Percentiles rank a stretch among this genome's conserved stretches.
Conservation (phyloP, 2,797 vertebrate genomes). For the Leucoraja ocellata region DNA sequence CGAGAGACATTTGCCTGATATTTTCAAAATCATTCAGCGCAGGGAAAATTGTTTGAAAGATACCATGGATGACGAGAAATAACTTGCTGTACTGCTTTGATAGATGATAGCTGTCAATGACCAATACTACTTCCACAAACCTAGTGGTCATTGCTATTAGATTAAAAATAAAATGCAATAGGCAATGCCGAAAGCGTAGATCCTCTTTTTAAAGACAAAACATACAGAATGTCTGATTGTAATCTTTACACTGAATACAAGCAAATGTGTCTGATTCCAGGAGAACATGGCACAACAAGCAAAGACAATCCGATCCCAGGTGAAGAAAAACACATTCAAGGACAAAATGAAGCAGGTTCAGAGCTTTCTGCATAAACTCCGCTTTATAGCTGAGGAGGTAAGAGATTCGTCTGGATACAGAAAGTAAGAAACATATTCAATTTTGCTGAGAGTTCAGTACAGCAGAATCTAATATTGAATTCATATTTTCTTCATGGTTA, state of each 20-base stretch:
- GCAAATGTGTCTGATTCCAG: constrained; percentile 47
- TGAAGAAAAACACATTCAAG: constrained; percentile 82
- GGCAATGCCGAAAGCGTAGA: background rate
- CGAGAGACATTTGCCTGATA: background rate
- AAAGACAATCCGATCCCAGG: constrained; percentile 73
- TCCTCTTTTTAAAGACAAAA: background rate
- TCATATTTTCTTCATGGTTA: background rate
- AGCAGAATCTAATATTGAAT: background rate
- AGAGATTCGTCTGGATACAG: too few relatives aligned
- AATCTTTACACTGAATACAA: background rate
- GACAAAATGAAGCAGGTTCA: constrained; percentile 82
- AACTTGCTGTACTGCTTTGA: background rate
- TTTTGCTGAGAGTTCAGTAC: background rate
- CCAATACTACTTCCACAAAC: background rate
- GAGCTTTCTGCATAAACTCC: constrained; percentile 81
- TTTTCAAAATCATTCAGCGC: background rate
- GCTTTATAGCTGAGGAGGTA: constrained; percentile 83
- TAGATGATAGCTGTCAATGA: background rate
- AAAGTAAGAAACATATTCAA: background rate
- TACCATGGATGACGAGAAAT: background rate
- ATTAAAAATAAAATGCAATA: background rate
- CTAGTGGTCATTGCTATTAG: background rate
- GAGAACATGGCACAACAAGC: constrained; percentile 83
- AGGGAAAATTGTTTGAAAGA: background rate
- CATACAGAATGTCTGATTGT: background rate